These are phyloP conservation scores for Rhinichthys klamathensis DNA, from an alignment of 2,113 vertebrate genomes.

Conservation along the genomic window DNA sequence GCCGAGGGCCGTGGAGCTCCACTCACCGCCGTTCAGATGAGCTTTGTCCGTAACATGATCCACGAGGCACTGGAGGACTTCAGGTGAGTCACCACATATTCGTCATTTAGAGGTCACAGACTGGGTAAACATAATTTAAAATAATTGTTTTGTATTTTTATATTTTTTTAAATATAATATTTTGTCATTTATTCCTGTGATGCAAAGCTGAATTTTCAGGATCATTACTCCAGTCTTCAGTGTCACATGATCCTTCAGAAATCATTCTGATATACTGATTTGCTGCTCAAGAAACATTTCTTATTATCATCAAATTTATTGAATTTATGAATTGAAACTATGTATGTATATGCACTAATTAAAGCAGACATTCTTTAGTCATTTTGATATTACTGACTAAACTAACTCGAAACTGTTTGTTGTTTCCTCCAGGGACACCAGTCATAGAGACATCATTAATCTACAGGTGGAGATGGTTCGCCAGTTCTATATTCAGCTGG, in stretches of 20 bases:
- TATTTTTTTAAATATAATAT: not conserved
- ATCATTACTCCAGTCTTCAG: not conserved
- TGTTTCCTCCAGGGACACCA: conserved; percentile 81
- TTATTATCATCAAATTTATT: not conserved
- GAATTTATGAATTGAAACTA: no score
- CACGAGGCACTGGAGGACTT: conserved; percentile 94
- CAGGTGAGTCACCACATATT: conserved; percentile 75
- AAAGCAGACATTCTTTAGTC: not conserved
- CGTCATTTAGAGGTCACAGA: not conserved
- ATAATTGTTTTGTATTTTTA: not conserved
- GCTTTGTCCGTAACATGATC: conserved; percentile 96
- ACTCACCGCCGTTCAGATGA: conserved; percentile 88
- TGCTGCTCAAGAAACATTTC: not conserved
- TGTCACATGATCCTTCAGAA: not conserved
- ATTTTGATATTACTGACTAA: not conserved
- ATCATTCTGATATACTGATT: not conserved
- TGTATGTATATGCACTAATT: not conserved
- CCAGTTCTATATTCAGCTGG: conserved; percentile 96
- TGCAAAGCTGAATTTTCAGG: not conserved
- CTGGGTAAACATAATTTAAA: not conserved
- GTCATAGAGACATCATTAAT: conserved; percentile 94
- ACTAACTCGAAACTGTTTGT: not conserved
- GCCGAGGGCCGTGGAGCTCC: conserved; percentile 82
- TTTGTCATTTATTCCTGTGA: not conserved
- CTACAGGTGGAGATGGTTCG: conserved; percentile 98